These are phyloP conservation scores for Ophion slaviceki DNA, from an alignment of 2,888 invertebrate species.

Conservation along the genomic window DNA sequence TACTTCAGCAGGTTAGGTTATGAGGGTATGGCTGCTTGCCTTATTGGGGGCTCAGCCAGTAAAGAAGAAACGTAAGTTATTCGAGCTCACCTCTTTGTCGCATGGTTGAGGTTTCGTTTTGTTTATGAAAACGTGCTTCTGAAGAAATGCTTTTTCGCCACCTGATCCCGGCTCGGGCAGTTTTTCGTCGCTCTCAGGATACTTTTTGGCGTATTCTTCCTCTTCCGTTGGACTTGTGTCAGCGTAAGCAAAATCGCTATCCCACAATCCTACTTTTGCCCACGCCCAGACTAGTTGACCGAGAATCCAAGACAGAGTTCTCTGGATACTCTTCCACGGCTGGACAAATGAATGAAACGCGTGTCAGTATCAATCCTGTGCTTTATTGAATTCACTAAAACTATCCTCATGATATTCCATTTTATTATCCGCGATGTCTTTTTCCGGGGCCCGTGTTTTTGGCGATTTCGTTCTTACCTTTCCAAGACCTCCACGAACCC, in stretches of 20 bases:
- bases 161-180: slow-evolving; percentile 83
- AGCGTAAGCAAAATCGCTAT: slow-evolving; percentile 75
- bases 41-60: no score
- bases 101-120: slow-evolving; percentile 94
- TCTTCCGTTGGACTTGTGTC: slow-evolving; percentile 74
- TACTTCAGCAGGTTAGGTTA: no score
- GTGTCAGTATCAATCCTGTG: neutral
- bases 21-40: neutral
- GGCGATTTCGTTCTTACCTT: no score
- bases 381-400: neutral
- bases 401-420: neutral
- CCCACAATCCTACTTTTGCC: slow-evolving; percentile 77
- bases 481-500: no score
- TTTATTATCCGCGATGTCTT: neutral
- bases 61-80: neutral
- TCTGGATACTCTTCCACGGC: slow-evolving; percentile 77
- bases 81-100: slow-evolving; percentile 87
- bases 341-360: slow-evolving; percentile 44
- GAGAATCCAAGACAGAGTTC: slow-evolving; percentile 77
- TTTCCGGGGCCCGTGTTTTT: no score
- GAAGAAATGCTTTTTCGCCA: slow-evolving; percentile 85
- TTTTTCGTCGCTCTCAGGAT: slow-evolving; percentile 73
- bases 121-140: slow-evolving; percentile 87
- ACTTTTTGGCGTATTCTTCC: slow-evolving; percentile 71
- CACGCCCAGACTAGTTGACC: slow-evolving; percentile 76